Percentiles rank a stretch among this genome's conserved stretches.
phyloP scores from a whole-genome alignment of 2,888 invertebrate genomes.

The Deilephila elpenor region DNA sequence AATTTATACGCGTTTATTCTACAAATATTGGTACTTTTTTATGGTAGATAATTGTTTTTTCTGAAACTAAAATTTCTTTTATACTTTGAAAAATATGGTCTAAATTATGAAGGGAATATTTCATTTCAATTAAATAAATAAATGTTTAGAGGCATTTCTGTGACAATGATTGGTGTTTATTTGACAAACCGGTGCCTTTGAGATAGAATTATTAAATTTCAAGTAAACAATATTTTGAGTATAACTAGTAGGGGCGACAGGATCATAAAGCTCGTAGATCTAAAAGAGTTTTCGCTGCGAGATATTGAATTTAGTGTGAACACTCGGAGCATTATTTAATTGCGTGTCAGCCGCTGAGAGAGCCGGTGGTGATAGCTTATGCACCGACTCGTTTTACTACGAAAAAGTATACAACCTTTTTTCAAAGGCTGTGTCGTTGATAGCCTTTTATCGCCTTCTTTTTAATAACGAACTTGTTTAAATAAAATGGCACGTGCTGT shows the following conservation, averaged over 20 bases:
- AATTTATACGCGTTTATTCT: too few relatives aligned
- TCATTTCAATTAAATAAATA: too few relatives aligned
- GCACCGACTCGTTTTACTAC: constrained; percentile 26
- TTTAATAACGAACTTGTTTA: neutral
- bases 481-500: constrained; percentile 1
- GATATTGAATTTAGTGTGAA: constrained; percentile 83
- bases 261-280: constrained; percentile 68
- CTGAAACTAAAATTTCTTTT: too few relatives aligned
- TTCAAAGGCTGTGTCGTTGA: neutral
- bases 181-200: too few relatives aligned
- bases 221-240: constrained; percentile 14
- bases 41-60: too few relatives aligned
- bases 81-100: too few relatives aligned
- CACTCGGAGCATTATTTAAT: constrained; percentile 82
- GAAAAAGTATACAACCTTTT: constrained; percentile 27
- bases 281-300: constrained; percentile 63
- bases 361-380: constrained; percentile 31
- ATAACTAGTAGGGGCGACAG: constrained; percentile 53
- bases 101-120: too few relatives aligned
- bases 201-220: too few relatives aligned
- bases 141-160: too few relatives aligned
- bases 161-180: too few relatives aligned
- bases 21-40: too few relatives aligned
- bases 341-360: constrained; percentile 71
- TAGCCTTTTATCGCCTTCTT: neutral